Evolutionary conservation across 2,888 invertebrate genomes (phyloP).

Genomic region (Phlogophora meticulosa): DNA sequence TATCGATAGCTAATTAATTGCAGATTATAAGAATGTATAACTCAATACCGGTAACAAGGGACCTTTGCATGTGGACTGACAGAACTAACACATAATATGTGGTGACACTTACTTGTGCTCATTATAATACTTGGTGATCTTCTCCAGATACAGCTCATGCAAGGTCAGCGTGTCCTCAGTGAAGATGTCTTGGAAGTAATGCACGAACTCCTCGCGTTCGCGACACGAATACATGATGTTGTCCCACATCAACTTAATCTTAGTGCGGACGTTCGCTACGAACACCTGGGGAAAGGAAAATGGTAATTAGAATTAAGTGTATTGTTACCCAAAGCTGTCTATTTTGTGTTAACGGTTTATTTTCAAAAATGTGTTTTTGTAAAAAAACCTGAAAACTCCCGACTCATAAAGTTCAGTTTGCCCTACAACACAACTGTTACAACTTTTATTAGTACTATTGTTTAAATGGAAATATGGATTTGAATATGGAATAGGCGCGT

Average conservation of each 20-base stretch:
- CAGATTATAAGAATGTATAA: too few species aligned
- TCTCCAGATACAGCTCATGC: constrained; percentile 95
- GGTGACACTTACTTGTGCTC: constrained; percentile 91
- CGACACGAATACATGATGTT: constrained; percentile 93
- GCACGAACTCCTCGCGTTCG: constrained; percentile 92
- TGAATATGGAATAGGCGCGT: too few species aligned
- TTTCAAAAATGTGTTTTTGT: too few species aligned
- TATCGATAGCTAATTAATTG: too few species aligned
- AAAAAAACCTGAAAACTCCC: too few species aligned
- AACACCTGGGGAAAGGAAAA: constrained; percentile 81
- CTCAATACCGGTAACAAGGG: too few species aligned
- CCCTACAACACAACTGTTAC: too few species aligned
- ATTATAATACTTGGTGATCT: constrained; percentile 92
- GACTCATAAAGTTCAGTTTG: too few species aligned
- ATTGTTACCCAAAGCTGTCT: neutral
- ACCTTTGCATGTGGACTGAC: too few species aligned
- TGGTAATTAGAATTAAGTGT: neutral
- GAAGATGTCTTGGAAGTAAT: constrained; percentile 93
- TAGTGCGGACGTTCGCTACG: constrained; percentile 93
- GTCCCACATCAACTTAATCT: constrained; percentile 95
- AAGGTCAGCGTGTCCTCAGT: constrained; percentile 95
- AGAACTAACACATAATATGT: too few species aligned
- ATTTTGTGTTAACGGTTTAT: neutral
- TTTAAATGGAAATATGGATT: too few species aligned
- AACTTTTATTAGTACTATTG: too few species aligned